A percentile compares a stretch with the other conserved stretches of the same genome.
phyloP scores from a whole-genome alignment of 2,797 vertebrate genomes.

The Zenarchopterus dispar region DNA sequence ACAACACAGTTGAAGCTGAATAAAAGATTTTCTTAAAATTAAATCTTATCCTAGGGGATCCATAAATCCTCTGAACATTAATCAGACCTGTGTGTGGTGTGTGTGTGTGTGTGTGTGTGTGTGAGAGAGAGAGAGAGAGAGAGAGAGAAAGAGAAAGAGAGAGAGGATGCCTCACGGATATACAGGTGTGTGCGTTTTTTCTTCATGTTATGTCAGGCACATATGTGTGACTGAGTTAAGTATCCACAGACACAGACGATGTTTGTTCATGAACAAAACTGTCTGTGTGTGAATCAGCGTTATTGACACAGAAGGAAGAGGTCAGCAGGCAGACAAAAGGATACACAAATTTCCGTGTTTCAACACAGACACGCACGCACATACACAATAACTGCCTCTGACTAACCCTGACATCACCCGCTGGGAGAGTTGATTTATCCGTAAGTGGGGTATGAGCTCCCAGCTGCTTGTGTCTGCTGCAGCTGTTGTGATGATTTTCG shows the following conservation, averaged over 20 bases:
- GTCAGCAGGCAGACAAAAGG: constrained; percentile 17
- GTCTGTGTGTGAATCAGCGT: constrained; percentile 34
- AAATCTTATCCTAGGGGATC: too few relatives aligned
- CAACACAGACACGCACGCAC: constrained; percentile 22
- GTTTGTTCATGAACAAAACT: constrained; percentile 18
- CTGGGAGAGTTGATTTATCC: constrained; percentile 44
- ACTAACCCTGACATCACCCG: constrained; percentile 61
- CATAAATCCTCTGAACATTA: too few relatives aligned
- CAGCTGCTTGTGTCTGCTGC: constrained; percentile 27
- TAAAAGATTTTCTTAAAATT: too few relatives aligned
- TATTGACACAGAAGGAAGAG: neutral
- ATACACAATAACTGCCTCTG: constrained; percentile 34
- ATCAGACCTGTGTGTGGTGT: too few relatives aligned
- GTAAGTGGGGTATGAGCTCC: neutral
- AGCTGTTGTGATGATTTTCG: neutral
- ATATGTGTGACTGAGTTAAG: neutral
- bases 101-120: too few relatives aligned
- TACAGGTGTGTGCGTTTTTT: neutral
- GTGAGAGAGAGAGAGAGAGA: too few relatives aligned
- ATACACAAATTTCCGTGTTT: constrained; percentile 15
- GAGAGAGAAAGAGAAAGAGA: too few relatives aligned
- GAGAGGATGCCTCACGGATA: neutral
- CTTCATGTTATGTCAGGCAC: neutral
- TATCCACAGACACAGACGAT: constrained; percentile 17
- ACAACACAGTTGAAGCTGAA: too few relatives aligned